Evolutionary conservation across 1,140 invertebrate species (phyloP).

Genomic region (Popillia japonica): DNA sequence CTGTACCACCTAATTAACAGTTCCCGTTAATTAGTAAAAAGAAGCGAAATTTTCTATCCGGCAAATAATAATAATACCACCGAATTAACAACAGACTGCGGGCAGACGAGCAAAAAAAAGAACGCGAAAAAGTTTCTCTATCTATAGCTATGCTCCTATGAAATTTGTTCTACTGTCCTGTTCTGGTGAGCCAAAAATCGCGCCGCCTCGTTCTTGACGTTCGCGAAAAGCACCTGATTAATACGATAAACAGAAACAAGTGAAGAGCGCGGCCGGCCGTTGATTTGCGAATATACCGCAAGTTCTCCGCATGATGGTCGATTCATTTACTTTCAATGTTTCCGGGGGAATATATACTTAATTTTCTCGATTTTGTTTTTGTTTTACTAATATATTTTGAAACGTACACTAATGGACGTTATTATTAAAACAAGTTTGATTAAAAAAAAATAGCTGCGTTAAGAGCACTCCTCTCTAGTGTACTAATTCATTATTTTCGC

Average conservation of each 20-base stretch:
- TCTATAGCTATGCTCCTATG: not conserved
- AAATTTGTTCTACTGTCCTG: conserved; percentile 1
- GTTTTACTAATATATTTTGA: too few relatives aligned
- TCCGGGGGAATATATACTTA: too few relatives aligned
- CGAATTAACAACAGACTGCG: not conserved
- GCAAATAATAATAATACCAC: too few relatives aligned
- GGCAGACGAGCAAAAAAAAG: not conserved
- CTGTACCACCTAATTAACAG: too few relatives aligned
- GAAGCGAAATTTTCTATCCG: too few relatives aligned
- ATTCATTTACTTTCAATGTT: not conserved
- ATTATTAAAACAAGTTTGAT: too few relatives aligned
- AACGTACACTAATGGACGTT: too few relatives aligned
- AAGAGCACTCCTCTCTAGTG: not conserved
- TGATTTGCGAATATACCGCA: not conserved
- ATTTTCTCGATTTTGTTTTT: too few relatives aligned
- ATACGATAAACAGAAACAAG: not conserved
- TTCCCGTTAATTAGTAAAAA: too few relatives aligned
- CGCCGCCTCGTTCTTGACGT: not conserved
- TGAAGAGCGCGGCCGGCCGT: not conserved
- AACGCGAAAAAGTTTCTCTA: not conserved
- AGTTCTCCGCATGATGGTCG: not conserved
- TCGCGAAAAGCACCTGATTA: not conserved
- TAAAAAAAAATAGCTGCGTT: too few relatives aligned
- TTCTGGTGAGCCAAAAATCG: not conserved
- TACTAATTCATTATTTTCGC: not conserved